Conservation (phyloP, 2,797 vertebrate genomes). For the Sternotherus odoratus region DNA sequence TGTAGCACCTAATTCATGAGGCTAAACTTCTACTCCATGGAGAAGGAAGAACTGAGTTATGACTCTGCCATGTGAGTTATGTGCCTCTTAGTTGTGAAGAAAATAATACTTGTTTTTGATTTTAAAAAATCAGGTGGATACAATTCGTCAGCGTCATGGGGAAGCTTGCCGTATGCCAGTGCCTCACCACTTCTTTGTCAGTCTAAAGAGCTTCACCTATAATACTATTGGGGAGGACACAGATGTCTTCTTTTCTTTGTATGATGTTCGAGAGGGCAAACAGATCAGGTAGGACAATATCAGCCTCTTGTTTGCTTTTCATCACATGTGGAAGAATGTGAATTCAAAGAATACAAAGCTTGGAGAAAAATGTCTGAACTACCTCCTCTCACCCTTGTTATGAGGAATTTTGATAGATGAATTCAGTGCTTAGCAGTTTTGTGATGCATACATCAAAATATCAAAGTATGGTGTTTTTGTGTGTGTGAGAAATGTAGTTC, state of each 20-base stretch:
- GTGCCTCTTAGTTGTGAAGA: neutral
- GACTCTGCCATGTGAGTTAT: accelerated
- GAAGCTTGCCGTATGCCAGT: constrained; percentile 94
- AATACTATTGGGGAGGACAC: constrained; percentile 98
- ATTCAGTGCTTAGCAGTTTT: neutral
- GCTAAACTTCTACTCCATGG: neutral
- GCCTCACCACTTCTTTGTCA: constrained; percentile 97
- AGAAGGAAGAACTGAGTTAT: neutral
- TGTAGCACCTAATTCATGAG: neutral
- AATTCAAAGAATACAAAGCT: neutral
- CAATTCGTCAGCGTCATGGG: constrained; percentile 91
- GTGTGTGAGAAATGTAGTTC: neutral
- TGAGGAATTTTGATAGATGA: neutral
- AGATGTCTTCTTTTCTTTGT: constrained; percentile 96
- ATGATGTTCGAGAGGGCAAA: constrained; percentile 95
- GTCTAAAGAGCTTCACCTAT: constrained; percentile 98
- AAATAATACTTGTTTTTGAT: neutral
- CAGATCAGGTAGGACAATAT: constrained; percentile 92
- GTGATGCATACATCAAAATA: accelerated
- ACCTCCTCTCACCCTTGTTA: neutral
- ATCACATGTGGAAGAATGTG: neutral
- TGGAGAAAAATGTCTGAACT: accelerated
- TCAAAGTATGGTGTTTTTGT: neutral
- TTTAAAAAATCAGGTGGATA: constrained; percentile 86
- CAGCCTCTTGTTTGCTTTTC: neutral